A percentile compares a stretch with the other conserved stretches of the same genome.
phyloP scores from a whole-genome alignment of 2,113 vertebrate genomes.

The Oreotrochilus melanogaster region DNA sequence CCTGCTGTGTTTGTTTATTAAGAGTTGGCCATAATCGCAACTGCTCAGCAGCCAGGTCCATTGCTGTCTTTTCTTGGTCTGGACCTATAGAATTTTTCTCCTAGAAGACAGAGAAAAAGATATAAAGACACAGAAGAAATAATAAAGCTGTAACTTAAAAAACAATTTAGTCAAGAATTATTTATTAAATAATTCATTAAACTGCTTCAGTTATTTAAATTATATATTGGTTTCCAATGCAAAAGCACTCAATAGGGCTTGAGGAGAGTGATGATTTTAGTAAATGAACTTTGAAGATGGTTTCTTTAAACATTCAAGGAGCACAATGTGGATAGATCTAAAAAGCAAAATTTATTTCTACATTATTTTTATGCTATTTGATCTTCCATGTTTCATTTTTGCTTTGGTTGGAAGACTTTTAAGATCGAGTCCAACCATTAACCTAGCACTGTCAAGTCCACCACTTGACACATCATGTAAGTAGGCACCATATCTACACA shows the following conservation, averaged over 20 bases:
- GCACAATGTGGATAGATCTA: not conserved
- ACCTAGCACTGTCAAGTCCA: no score
- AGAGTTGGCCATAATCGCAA: conserved; percentile 89
- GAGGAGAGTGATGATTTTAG: not conserved
- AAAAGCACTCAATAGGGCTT: not conserved
- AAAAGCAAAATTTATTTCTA: not conserved
- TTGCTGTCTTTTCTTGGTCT: conserved; percentile 88
- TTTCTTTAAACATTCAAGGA: not conserved
- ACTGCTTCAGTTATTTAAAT: not conserved
- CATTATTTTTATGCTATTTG: not conserved
- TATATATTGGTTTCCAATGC: not conserved
- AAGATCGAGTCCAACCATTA: no score
- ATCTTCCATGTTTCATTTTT: not conserved
- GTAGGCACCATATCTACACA: no score
- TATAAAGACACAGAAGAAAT: not conserved
- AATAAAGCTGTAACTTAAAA: not conserved
- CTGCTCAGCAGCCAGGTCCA: conserved; percentile 95
- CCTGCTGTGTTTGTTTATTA: conserved; percentile 89
- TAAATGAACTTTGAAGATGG: not conserved
- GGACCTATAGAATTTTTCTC: conserved; percentile 63
- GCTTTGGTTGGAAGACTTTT: no score
- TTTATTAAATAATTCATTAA: not conserved
- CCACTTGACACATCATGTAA: no score
- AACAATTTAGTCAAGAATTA: not conserved
- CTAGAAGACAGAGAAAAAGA: conserved; percentile 58